Base-by-base conservation (phyloP, 92 coral and sea anemone species). In the Zoanthus sansibaricus region DNA sequence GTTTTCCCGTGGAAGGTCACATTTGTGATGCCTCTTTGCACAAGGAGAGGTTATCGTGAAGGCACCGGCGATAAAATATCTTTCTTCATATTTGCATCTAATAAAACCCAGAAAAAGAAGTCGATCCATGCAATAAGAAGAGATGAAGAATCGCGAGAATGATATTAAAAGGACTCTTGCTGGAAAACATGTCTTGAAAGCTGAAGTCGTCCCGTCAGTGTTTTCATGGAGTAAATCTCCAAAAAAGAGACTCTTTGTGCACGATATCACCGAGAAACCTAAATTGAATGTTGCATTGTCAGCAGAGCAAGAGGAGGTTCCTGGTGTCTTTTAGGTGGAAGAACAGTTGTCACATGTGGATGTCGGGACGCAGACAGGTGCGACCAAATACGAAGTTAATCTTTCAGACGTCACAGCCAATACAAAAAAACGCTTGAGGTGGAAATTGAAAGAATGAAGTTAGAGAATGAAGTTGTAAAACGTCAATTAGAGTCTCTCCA, bases 121-220 rank as follows among this genome's bases (percentile, higher is more conserved):
- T 91, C 91, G 93, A 74, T 87, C 75, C 88, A 56, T 42, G 88
- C 93, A 12, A 91, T 87, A n/a, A n/a, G n/a, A 52, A 89, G 89
- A 91, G 94, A 91, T 78, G 94, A 83, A 69, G 91, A 89, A 37
- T 11, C 78, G 61, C 58, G 62, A 66, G 68, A 48, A 52, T 42
- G 92, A 89, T 72, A 20, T 78, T 18, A 77, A 66, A 64, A 89
- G 42, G 48, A 61, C 90, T 13, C 82, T 89, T 20, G 86, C 73
- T 16, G 86, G 89, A 25, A 85, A 75, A 54, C 18, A 46, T 37
- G 52, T 44, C 14, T 45, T 86, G 21, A 85, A 69, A 49, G 69
- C 64, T 45, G 87, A 82, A 18, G 89, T 72, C 21, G 85, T 86
- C 8, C 87, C 92, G 45, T 86, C 92, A 6, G 67, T 89, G 68